These are phyloP conservation scores for Ceratina japonica DNA, from an alignment of 1,140 invertebrate species.

Conservation along the genomic window DNA sequence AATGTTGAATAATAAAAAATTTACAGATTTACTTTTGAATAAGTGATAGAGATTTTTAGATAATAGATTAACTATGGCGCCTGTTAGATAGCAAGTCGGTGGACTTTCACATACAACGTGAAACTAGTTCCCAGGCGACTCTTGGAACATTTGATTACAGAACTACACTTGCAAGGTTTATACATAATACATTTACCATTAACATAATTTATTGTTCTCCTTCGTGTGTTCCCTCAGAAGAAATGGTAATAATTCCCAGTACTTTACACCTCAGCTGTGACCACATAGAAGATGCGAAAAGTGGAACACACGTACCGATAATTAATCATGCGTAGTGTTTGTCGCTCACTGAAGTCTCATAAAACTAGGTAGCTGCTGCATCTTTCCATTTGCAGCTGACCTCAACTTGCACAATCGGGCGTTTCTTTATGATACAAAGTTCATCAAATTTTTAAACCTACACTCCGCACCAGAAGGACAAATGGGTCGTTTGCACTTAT, in stretches of 20 bases:
- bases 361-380: background rate
- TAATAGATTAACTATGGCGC: background rate
- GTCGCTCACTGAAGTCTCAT: background rate
- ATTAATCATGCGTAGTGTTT: background rate
- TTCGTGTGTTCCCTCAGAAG: too few relatives aligned
- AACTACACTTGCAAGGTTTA: background rate
- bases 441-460: conserved; percentile 23
- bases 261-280: background rate
- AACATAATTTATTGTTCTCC: background rate
- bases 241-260: background rate
- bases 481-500: background rate
- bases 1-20: background rate
- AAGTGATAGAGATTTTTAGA: background rate
- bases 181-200: background rate
- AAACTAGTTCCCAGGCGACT: background rate
- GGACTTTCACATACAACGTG: background rate
- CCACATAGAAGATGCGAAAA: background rate
- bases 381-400: background rate
- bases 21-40: too few relatives aligned
- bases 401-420: background rate
- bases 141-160: too few relatives aligned
- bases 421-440: conserved; percentile 14
- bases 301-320: background rate
- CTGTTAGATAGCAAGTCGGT: background rate
- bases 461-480: background rate